Percentiles rank a stretch among this genome's conserved stretches.
phyloP scores from a whole-genome alignment of 2,113 vertebrate species.

The Isurus oxyrinchus region DNA sequence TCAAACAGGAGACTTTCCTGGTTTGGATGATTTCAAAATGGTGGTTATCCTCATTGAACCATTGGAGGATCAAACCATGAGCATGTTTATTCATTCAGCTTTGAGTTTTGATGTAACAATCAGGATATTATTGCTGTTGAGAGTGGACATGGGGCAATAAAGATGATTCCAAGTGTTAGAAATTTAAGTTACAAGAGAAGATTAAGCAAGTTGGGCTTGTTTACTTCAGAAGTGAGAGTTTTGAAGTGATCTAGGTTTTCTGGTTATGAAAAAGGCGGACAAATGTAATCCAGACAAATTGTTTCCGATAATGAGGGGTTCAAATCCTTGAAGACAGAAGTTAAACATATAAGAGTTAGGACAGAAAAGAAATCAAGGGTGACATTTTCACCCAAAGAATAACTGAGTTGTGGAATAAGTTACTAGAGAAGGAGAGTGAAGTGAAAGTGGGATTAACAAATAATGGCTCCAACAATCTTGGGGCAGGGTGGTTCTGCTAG shows the following conservation, averaged over 20 bases:
- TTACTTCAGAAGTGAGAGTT: neutral
- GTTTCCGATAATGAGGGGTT: neutral
- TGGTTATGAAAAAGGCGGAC: neutral
- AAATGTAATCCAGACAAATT: neutral
- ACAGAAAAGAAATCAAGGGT: neutral
- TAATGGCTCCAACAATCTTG: neutral
- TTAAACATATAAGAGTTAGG: neutral
- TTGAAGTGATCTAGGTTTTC: neutral
- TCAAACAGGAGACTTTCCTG: neutral
- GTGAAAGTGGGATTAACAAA: neutral
- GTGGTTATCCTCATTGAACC: neutral
- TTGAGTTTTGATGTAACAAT: neutral
- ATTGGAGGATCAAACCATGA: neutral
- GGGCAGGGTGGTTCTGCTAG: neutral
- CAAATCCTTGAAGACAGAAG: neutral
- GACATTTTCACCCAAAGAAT: neutral
- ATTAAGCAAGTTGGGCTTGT: neutral
- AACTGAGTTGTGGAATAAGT: neutral
- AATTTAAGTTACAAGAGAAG: neutral
- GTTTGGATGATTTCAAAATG: neutral
- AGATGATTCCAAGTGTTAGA: neutral
- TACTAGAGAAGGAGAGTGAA: neutral
- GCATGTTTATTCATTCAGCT: neutral
- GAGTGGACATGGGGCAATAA: neutral
- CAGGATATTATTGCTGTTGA: neutral